Percentiles rank a stretch among this genome's conserved stretches.
Evolutionary conservation across 2,888 invertebrate species (phyloP).

Genomic region (Neocrepidodera transversa): DNA sequence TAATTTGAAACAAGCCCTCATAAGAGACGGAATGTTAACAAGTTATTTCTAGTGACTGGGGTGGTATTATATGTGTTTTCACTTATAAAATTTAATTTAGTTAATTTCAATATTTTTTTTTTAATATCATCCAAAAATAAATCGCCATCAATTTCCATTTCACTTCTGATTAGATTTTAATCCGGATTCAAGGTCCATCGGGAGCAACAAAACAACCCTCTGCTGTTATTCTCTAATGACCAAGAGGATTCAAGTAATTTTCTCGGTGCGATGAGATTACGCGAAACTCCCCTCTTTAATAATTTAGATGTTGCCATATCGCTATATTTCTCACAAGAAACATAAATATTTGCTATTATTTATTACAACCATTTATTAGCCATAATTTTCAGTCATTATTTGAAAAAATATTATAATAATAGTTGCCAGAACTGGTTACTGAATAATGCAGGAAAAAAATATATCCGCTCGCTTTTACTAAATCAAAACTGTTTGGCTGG

Average conservation of each 20-base stretch:
- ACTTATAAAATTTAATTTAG: slow-evolving; percentile 2
- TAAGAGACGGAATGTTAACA: slow-evolving; percentile 34
- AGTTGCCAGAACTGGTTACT: no score
- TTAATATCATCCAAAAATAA: neutral
- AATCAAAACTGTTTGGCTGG: no score
- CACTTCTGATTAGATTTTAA: slow-evolving; percentile 29
- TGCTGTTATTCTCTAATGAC: slow-evolving; percentile 39
- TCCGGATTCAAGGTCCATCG: slow-evolving; percentile 30
- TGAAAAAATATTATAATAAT: no score
- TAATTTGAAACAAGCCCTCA: slow-evolving; percentile 40
- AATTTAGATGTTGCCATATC: slow-evolving; percentile 14
- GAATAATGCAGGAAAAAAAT: no score
- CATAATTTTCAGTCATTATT: no score
- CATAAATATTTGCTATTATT: no score
- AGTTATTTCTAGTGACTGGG: slow-evolving; percentile 7
- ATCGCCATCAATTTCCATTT: slow-evolving; percentile 24
- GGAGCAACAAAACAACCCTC: slow-evolving; percentile 29
- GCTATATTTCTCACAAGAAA: neutral
- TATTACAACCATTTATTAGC: no score
- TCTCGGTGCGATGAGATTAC: slow-evolving; percentile 38
- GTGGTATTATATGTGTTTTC: neutral
- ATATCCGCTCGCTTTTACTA: no score
- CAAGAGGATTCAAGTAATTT: slow-evolving; percentile 40
- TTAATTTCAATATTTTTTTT: slow-evolving; percentile 1
- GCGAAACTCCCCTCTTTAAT: slow-evolving; percentile 12